Conservation (phyloP, 2,888 invertebrate genomes). For the Eristalis pertinax region DNA sequence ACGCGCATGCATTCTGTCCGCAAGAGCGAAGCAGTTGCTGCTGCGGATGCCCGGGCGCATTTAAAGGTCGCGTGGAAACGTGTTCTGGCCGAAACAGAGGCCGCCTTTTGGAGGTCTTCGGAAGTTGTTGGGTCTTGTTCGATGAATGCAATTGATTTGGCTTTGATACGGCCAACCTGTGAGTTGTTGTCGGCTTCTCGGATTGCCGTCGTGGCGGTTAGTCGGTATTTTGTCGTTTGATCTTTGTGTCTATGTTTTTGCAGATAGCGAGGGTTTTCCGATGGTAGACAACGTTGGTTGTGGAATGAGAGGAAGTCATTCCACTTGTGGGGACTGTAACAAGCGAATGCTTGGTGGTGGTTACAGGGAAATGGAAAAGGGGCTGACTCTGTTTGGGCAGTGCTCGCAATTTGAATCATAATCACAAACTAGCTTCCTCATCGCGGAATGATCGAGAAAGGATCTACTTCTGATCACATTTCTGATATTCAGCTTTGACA, state of each 20-base stretch:
- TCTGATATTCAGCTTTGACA: no score
- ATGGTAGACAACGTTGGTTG: no score
- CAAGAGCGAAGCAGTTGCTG: constrained; percentile 1
- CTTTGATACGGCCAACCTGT: not conserved
- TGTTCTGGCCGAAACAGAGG: constrained; percentile 45
- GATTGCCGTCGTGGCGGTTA: not conserved
- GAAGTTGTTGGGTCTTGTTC: constrained; percentile 34
- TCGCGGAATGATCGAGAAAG: no score
- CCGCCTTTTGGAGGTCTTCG: constrained; percentile 62
- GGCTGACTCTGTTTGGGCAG: no score
- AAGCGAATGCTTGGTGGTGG: no score
- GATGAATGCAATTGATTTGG: not conserved
- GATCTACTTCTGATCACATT: no score
- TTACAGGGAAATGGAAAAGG: no score
- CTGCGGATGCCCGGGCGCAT: constrained; percentile 29
- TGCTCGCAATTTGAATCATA: no score
- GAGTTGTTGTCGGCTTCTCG: not conserved
- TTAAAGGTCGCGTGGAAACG: constrained; percentile 53
- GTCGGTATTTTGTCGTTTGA: not conserved
- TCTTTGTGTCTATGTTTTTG: not conserved
- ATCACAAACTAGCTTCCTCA: no score
- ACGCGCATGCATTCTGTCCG: constrained; percentile 4
- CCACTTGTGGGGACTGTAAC: no score
- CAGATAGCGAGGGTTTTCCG: not conserved
- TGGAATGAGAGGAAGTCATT: no score